Percentiles rank a stretch among this genome's conserved stretches.
phyloP scores from a whole-genome alignment of 2,113 vertebrate species.

The Chiloscyllium plagiosum region DNA sequence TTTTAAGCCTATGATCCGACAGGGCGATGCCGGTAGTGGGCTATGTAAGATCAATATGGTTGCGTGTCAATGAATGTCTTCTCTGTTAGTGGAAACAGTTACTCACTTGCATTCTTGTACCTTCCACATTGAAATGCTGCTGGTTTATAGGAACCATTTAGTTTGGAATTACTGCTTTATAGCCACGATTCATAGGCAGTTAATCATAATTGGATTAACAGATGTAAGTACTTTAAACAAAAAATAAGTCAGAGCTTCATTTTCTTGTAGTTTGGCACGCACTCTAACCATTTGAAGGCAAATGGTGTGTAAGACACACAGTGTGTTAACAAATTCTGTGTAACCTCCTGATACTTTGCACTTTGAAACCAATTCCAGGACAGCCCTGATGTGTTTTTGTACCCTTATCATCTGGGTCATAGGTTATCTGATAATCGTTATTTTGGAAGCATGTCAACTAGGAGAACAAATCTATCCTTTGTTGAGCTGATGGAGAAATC shows the following conservation, averaged over 20 bases:
- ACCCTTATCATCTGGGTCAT: background rate
- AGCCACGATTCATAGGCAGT: background rate
- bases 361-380: background rate
- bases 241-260: background rate
- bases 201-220: background rate
- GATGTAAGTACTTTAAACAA: background rate
- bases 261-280: background rate
- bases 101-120: background rate
- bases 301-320: background rate
- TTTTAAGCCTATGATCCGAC: background rate
- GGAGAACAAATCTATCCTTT: background rate
- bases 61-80: background rate
- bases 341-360: background rate
- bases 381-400: background rate
- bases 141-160: background rate
- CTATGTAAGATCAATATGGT: background rate
- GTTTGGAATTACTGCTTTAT: background rate
- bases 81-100: background rate
- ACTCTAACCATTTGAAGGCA: background rate
- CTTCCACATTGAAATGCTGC: background rate
- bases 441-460: background rate
- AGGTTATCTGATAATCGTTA: background rate
- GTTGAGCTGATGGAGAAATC: background rate
- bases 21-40: background rate
- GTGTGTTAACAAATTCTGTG: background rate